Evolutionary conservation across 2,888 invertebrate genomes (phyloP).

Genomic region (Creontiades dilutus): DNA sequence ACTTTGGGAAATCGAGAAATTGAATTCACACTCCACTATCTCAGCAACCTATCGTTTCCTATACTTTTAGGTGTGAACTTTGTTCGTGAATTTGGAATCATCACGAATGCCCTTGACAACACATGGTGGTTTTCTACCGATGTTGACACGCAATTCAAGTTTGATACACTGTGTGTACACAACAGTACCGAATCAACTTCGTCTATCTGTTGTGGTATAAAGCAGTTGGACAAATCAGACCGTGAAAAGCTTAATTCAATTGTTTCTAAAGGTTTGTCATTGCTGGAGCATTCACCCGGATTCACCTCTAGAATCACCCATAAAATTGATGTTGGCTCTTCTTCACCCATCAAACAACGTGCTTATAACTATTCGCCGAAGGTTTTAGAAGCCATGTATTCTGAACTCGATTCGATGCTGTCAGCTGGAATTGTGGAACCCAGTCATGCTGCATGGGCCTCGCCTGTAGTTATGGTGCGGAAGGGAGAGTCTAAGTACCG

Average conservation of each 20-base stretch:
- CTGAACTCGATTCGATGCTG: slow-evolving; percentile 53
- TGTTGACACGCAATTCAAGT: background rate
- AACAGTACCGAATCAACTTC: background rate
- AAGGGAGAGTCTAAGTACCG: slow-evolving; percentile 75
- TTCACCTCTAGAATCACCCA: slow-evolving; percentile 43
- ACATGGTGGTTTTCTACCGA: slow-evolving; percentile 50
- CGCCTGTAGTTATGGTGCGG: slow-evolving; percentile 62
- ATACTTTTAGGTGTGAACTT: slow-evolving; percentile 40
- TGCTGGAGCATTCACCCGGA: slow-evolving; percentile 31
- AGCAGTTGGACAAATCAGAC: slow-evolving; percentile 17
- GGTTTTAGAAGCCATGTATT: slow-evolving; percentile 54
- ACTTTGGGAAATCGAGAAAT: background rate
- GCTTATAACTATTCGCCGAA: slow-evolving; percentile 59
- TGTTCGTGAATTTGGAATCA: background rate
- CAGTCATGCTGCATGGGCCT: slow-evolving; percentile 48
- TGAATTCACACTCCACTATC: slow-evolving; percentile 26
- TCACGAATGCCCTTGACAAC: background rate
- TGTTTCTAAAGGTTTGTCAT: slow-evolving; percentile 30
- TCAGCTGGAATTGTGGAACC: slow-evolving; percentile 53
- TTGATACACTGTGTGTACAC: background rate
- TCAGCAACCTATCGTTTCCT: slow-evolving; percentile 35
- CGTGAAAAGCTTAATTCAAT: background rate
- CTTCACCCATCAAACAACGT: slow-evolving; percentile 61
- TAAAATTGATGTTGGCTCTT: slow-evolving; percentile 53
- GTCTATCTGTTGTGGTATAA: slow-evolving; percentile 43